Percentiles rank a stretch among this genome's conserved stretches.
Evolutionary conservation across 30 jellyfish, hydroid and myxozoan species (phyloP).

Genomic region (Aurelia sp.): DNA sequence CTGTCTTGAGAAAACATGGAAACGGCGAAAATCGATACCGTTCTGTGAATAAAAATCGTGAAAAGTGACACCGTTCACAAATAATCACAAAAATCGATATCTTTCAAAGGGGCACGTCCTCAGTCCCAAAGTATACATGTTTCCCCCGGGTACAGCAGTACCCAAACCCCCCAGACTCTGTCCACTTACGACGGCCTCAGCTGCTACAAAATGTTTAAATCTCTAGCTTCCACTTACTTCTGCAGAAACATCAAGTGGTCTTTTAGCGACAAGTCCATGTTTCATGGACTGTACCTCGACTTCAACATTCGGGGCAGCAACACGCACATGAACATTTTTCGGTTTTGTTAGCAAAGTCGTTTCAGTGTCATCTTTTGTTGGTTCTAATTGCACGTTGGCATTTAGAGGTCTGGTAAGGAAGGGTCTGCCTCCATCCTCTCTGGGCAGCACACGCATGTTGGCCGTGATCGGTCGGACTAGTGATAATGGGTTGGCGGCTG

Average conservation of each 20-base stretch:
- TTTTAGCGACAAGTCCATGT: slow-evolving; percentile 67
- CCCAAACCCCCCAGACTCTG: too few species aligned
- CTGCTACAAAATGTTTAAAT: too few species aligned
- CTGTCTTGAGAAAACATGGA: too few species aligned
- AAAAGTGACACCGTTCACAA: too few species aligned
- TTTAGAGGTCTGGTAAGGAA: slow-evolving; percentile 7
- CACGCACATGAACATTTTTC: slow-evolving; percentile 82
- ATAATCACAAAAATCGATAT: too few species aligned
- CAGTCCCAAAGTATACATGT: too few species aligned
- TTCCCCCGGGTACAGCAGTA: too few species aligned
- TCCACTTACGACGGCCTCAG: too few species aligned
- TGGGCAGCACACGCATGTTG: neutral
- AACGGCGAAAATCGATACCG: too few species aligned
- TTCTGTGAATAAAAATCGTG: too few species aligned
- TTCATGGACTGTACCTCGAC: slow-evolving; percentile 88
- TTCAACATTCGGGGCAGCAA: slow-evolving; percentile 89
- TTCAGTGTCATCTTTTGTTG: slow-evolving; percentile 17
- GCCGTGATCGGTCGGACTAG: neutral
- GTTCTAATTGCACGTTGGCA: slow-evolving; percentile 15
- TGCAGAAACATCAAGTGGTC: slow-evolving; percentile 70
- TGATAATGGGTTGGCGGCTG: neutral
- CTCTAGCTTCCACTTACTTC: slow-evolving; percentile 62
- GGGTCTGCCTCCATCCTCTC: slow-evolving; percentile 3
- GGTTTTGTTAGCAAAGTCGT: slow-evolving; percentile 29
- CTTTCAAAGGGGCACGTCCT: too few species aligned